These are phyloP conservation scores for Corella eumyota DNA, from an alignment of 23 tunicate genomes.

Conservation along the genomic window DNA sequence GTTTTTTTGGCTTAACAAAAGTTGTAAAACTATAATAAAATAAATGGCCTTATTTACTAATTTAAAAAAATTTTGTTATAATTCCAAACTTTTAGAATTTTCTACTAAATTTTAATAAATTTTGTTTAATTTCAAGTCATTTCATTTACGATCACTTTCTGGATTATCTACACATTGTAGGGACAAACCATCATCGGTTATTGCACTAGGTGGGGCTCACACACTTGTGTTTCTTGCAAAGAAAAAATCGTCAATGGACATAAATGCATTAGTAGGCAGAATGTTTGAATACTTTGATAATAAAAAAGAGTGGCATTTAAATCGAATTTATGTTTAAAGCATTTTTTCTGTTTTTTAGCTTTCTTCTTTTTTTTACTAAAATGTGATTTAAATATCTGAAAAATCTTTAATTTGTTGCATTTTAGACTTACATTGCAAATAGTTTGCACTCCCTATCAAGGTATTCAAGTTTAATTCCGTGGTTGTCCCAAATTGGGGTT, in stretches of 20 bases:
- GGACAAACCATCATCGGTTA: conserved; percentile 54
- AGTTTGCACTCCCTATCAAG: conserved; percentile 47
- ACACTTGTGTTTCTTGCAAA: conserved; percentile 35
- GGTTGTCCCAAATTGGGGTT: conserved; percentile 56
- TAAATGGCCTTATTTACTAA: neutral
- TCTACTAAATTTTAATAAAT: neutral
- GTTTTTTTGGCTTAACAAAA: too few relatives aligned
- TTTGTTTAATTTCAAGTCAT: conserved; percentile 27
- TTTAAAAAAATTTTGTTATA: neutral
- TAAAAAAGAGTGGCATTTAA: too few relatives aligned
- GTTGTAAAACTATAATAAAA: neutral
- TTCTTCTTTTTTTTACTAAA: too few relatives aligned
- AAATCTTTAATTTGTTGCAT: too few relatives aligned
- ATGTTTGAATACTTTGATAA: too few relatives aligned
- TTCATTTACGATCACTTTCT: conserved; percentile 39
- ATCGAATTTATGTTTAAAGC: too few relatives aligned
- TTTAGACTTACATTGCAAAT: conserved; percentile 48
- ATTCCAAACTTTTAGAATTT: neutral
- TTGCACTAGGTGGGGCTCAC: conserved; percentile 92
- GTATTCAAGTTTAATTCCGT: conserved; percentile 35
- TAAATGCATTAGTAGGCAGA: conserved; percentile 37
- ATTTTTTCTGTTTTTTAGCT: too few relatives aligned
- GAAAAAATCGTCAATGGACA: neutral
- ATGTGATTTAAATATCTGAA: too few relatives aligned
- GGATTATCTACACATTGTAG: conserved; percentile 46